Percentiles rank a stretch among this genome's conserved stretches.
These are phyloP conservation scores for Rhabdornis inornatus DNA, from an alignment of 2,113 vertebrate species.

Conservation along the genomic window DNA sequence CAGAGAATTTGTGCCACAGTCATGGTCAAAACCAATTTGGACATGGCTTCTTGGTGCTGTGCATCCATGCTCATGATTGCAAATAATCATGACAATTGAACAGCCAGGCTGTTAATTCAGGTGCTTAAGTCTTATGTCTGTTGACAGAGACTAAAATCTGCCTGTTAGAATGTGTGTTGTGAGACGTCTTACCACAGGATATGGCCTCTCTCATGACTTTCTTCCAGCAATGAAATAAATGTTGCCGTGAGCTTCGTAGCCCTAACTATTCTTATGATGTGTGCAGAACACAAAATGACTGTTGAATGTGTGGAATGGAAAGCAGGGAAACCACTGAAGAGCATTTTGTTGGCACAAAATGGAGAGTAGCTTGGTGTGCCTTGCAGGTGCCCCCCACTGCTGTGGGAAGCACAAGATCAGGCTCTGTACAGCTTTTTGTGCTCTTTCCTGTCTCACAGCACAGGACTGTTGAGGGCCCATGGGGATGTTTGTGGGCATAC, in stretches of 20 bases:
- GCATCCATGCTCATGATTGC: neutral
- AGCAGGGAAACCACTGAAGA: neutral
- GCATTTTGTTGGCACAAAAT: no score
- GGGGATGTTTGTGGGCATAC: fast-evolving
- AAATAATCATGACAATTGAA: neutral
- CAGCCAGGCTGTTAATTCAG: neutral
- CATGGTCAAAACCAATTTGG: neutral
- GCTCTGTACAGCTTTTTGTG: fast-evolving
- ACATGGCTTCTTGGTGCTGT: neutral
- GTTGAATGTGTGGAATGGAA: neutral
- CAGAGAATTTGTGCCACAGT: neutral
- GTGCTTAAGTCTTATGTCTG: neutral
- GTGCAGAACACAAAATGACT: neutral
- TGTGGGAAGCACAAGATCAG: neutral
- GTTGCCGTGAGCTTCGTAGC: neutral
- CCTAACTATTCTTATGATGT: neutral
- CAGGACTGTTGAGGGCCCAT: neutral
- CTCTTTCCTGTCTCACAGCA: neutral
- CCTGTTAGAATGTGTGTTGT: neutral
- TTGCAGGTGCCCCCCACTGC: neutral
- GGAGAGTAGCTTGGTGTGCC: neutral
- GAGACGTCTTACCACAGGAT: neutral
- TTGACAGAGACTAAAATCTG: neutral
- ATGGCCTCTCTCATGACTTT: neutral
- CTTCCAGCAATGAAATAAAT: neutral